phyloP scores from a whole-genome alignment of 1,140 invertebrate genomes.

The Drosophila sulfurigaster region DNA sequence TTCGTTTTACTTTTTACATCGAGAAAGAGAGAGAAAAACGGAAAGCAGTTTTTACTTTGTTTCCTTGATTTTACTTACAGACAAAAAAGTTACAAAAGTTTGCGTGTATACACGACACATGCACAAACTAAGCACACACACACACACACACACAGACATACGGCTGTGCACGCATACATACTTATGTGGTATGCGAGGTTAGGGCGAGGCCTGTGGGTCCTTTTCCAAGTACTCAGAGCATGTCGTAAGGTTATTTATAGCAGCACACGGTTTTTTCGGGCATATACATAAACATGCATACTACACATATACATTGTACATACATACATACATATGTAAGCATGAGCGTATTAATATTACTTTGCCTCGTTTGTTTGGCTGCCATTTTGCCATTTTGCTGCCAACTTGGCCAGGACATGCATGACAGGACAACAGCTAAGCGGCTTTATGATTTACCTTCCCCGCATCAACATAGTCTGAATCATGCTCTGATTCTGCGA shows the following conservation, averaged over 20 bases:
- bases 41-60: conserved; percentile 68
- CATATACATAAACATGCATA: conserved; percentile 23
- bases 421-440: conserved; percentile 54
- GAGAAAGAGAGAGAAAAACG: conserved; percentile 7
- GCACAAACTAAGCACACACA: conserved; percentile 14
- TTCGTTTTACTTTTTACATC: conserved; percentile 22
- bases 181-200: conserved; percentile 34
- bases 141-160: conserved; percentile 22
- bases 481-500: conserved; percentile 11
- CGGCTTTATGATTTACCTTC: conserved; percentile 64
- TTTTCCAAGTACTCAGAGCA: conserved; percentile 23
- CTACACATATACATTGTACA: background rate
- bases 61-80: conserved; percentile 75
- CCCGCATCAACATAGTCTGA: background rate
- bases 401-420: conserved; percentile 63
- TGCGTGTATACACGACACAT: conserved; percentile 60
- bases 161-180: conserved; percentile 10
- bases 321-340: background rate
- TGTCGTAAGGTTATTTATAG: conserved; percentile 77
- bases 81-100: conserved; percentile 58
- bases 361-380: conserved; percentile 47
- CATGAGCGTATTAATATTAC: conserved; percentile 40
- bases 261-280: conserved; percentile 65
- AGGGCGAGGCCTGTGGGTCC: conserved; percentile 22
- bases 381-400: conserved; percentile 34